Evolutionary conservation across 1,140 invertebrate species (phyloP), one percentile per base, ranked within the genome.

Genomic region (Colletes latitarsis): DNA sequence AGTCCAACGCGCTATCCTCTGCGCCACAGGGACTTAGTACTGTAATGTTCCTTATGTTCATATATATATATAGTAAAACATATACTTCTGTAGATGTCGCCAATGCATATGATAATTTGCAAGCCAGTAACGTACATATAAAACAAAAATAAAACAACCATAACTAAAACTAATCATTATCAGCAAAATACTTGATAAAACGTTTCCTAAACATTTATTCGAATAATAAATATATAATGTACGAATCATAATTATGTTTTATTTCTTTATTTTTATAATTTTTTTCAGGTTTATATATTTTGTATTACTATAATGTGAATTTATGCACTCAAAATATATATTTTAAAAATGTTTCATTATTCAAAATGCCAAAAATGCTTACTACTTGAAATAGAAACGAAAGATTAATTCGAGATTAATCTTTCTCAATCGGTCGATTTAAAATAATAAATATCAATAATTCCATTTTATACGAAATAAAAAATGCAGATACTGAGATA

Each of bases 1-100:
- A 95, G 94, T 95, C 94, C 94, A 94, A 94, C 94, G 94, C 94
- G 94, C 94, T 95, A 94, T 95, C 94, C 94, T 93, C 94, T 95
- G 94, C 94, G 94, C 94, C 94, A 95, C 94, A 95, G 94, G 94
- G 94, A 94, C 94, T 84, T 74, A 74, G 17, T 84, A 30, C 10
- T 63, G 3, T 41, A n/a, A 43, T 0, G 0, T 0, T n/a, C 19
- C 17, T 67, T 39, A 41, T 19, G 68, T 19, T 55, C n/a, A 17
- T 64, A 78, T 73, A 81, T 19, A 57, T 58, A 30, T 64, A 17
- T 9, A 4, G 10, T 9, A 15, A 19, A 39, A 49, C 12, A 17
- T 0, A 0, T 46, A 49, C 60, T 21, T 15, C 17, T 0, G 66
- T 14, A 82, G 83, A 82, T 85, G 84, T 70, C 82, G 41, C 66